Base-by-base conservation (phyloP, 2,888 invertebrate species). In the Harmothoe impar region DNA sequence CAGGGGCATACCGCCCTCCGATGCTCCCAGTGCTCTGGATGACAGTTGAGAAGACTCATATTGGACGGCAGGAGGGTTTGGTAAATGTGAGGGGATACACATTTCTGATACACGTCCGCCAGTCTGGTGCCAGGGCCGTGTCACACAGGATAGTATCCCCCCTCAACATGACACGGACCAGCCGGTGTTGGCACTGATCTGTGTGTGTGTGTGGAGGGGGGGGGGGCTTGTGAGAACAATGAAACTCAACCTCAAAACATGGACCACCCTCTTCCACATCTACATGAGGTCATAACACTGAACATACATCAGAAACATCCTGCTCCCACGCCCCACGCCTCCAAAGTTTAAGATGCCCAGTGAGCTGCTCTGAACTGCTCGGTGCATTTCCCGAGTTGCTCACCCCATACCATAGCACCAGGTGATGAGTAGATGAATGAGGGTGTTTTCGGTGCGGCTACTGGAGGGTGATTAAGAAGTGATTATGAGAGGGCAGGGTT, bases 101-200 rank as follows among this genome's bases (percentile, higher is more conserved):
- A 86, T 86, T 86, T 86, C 86, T 86, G 86, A 86, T 86, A 86
- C 86, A 86, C 86, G 86, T 25, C 86, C 86, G 86, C 86, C 86
- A 52, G 86, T 31, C 86, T 86, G 86, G 86, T 86, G 86, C 86
- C 86, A 86, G 20, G 56, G 54, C 54, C 17, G 86, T 86, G 86
- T 86, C 86, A 54, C 86, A 86, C n/a, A 25, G 33, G 56, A 86
- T 86, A 33, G 25, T 86, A 51, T 25, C 54, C 86, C 54, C 52
- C 3, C 52, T 5, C 43, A 43, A 43, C 86, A 86, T 86, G 86
- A 86, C 29, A 52, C 31, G 25, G 29, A 31, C 86, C 86, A 86
- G 86, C 86, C 86, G 86, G 52, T 31, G 31, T 29, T 7, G 54
- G 86, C 35, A 17, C 43, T 20, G 43, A 0, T 1, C 10, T 81